Base-by-base conservation (phyloP, 37 sponge, comb jelly and placozoan genomes). In the Bolinopsis microptera region DNA sequence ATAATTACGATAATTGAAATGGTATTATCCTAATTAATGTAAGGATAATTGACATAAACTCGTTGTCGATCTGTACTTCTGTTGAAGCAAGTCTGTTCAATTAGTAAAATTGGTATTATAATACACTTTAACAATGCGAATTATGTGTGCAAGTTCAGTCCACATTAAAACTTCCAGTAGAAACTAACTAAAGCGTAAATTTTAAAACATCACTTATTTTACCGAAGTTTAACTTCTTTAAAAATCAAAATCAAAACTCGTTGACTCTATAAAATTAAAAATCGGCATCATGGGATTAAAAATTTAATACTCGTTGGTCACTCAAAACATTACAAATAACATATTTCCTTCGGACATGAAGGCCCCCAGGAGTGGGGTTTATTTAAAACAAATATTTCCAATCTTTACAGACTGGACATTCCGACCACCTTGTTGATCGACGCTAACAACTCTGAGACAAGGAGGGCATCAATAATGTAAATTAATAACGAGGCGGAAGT, bases 271-370 rank as follows among this genome's bases (percentile, higher is more conserved):
- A 70, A 70, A 70, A 70, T 70, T 70, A 70, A 70, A 70, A 70
- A 70, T 70, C 74, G 74, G 74, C 21, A 70, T 70, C 74, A 70
- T 26, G 30, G 61, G 74, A n/a, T 70, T 70, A 70, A 70, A 70
- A 70, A 70, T 26, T 8, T 70, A 70, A 5, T 28, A 70, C 74
- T 70, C 25, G 25, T 70, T 70, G 74, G 74, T 70, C 74, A 70
- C 74, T 70, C 74, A 70, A 70, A 70, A 70, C 74, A 70, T 70
- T 24, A 70, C 74, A 70, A 70, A 70, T 70, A 70, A 70, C 74
- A 70, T n/a, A n/a, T n/a, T 70, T 28, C 25, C 2, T 70, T 70
- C 74, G 61, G 13, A 18, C 13, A 13, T 18, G 61, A 48, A 48
- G 13, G 61, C 61, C 61, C 13, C 61, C 5, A 48, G 13, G 61